These are phyloP conservation scores for Syrphus vitripennis DNA, from an alignment of 2,888 invertebrate species.

Conservation along the genomic window DNA sequence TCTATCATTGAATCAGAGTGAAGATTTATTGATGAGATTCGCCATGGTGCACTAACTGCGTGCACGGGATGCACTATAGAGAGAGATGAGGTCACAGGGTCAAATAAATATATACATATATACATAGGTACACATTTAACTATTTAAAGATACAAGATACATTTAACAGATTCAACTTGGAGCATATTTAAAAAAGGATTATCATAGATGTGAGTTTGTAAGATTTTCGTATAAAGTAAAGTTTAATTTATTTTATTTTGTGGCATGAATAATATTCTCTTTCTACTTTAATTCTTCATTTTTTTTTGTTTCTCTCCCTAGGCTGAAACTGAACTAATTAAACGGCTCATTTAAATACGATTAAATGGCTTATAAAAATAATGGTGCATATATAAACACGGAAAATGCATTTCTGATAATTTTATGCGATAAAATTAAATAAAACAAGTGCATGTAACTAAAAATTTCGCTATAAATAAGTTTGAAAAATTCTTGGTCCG, in stretches of 20 bases:
- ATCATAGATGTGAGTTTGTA: not conserved
- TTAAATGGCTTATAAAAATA: constrained; percentile 9
- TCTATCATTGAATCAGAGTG: constrained; percentile 40
- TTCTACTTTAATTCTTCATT: not conserved
- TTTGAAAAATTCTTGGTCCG: too few relatives aligned
- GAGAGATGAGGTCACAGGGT: constrained; percentile 38
- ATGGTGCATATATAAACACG: not conserved
- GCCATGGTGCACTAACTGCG: not conserved
- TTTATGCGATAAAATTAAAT: too few relatives aligned
- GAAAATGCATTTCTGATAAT: too few relatives aligned
- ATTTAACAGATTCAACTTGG: not conserved
- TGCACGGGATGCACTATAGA: not conserved
- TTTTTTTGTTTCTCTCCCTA: not conserved
- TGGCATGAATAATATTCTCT: constrained; percentile 4
- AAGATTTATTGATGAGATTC: constrained; percentile 35
- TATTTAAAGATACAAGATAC: not conserved
- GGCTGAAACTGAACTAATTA: constrained; percentile 25
- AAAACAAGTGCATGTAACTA: too few relatives aligned
- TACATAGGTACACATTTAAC: not conserved
- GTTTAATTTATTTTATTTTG: constrained; percentile 28
- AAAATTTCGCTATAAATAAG: too few relatives aligned
- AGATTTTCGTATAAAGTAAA: not conserved
- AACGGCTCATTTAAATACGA: constrained; percentile 34
- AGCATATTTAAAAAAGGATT: not conserved
- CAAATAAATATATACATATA: not conserved